phyloP scores from a whole-genome alignment of 2,888 invertebrate species.

The Nephrotoma guestfalica region DNA sequence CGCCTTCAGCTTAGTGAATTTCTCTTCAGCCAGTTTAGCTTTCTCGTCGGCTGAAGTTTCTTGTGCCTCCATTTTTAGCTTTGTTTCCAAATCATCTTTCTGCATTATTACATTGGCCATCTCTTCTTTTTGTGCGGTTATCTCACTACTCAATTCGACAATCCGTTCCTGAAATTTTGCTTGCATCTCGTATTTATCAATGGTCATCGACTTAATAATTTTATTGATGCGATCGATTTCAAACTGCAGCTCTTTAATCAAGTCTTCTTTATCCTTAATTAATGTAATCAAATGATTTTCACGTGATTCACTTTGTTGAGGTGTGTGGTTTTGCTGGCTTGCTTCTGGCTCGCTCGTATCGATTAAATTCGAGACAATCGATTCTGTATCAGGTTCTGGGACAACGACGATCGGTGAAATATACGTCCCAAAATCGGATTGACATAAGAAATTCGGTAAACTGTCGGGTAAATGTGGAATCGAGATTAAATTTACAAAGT shows the following conservation, averaged over 20 bases:
- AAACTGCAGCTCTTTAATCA: slow-evolving; percentile 66
- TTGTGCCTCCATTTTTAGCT: slow-evolving; percentile 43
- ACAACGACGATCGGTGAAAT: slow-evolving; percentile 85
- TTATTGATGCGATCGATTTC: slow-evolving; percentile 30
- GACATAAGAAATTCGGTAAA: slow-evolving; percentile 87
- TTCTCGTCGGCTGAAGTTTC: slow-evolving; percentile 55
- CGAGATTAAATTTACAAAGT: slow-evolving; percentile 90
- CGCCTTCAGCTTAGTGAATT: slow-evolving; percentile 88
- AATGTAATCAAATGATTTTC: slow-evolving; percentile 18
- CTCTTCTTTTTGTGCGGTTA: slow-evolving; percentile 22
- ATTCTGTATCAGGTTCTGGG: slow-evolving; percentile 38
- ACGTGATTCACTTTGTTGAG: slow-evolving; percentile 14
- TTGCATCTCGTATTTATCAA: slow-evolving; percentile 14
- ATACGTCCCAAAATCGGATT: slow-evolving; percentile 83
- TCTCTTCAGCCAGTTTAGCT: slow-evolving; percentile 67
- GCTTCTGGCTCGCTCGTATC: slow-evolving; percentile 19
- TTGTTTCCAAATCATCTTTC: slow-evolving; percentile 25
- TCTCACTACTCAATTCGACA: slow-evolving; percentile 20
- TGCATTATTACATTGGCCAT: slow-evolving; percentile 21
- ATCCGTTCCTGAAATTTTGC: slow-evolving; percentile 20
- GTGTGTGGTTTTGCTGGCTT: slow-evolving; percentile 24
- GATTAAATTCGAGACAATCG: slow-evolving; percentile 26
- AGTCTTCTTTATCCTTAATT: slow-evolving; percentile 48
- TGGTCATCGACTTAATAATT: slow-evolving; percentile 12
- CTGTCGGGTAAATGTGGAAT: slow-evolving; percentile 84